Base-by-base conservation (phyloP, 92 coral and sea anemone genomes). In the Epizoanthus ramosus region DNA sequence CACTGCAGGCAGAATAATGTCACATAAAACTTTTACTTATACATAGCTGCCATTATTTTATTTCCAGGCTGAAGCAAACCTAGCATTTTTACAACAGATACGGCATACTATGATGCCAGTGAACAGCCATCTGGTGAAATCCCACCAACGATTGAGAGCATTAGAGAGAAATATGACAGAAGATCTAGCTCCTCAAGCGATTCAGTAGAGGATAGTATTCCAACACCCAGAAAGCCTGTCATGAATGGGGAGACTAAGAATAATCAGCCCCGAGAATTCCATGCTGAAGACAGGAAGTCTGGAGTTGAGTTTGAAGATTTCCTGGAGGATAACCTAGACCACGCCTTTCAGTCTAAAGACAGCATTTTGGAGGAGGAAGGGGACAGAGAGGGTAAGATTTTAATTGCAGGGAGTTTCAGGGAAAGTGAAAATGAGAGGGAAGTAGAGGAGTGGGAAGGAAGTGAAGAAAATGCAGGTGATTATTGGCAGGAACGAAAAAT, bases 251-350 rank as follows among this genome's bases (percentile, higher is more conserved):
- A 21, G 54, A 50, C 54, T 50, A 13, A 9, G 54, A 1, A 50
- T 24, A 43, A 10, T 17, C n/a, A 21, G 35, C 3, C 24, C n/a
- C 14, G 70, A 19, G 56, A 22, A 19, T 21, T 1, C 6, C 31
- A 23, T 77, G 58, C 35, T 43, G 70, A 6, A 22, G 82, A 77
- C 9, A 77, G 82, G 63, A 77, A 77, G 71, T 77, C 82, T 2
- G 82, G 82, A 77, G 56, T 43, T 14, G 82, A 77, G 28, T 77
- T 77, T 60, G 82, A 77, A 57, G 52, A 77, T 23, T 77, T 41
- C 45, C 50, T 77, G 82, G 71, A 77, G 57, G 23, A 43, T 33
- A 77, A 77, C 68, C 37, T 77, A 43, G 71, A 77, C 28, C 58
- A 77, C 22, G 82, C 82, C 15, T 61, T 77, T 77, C 82, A 77